phyloP scores from a whole-genome alignment of 2,797 vertebrate species.

The Hoplostethus mediterraneus region DNA sequence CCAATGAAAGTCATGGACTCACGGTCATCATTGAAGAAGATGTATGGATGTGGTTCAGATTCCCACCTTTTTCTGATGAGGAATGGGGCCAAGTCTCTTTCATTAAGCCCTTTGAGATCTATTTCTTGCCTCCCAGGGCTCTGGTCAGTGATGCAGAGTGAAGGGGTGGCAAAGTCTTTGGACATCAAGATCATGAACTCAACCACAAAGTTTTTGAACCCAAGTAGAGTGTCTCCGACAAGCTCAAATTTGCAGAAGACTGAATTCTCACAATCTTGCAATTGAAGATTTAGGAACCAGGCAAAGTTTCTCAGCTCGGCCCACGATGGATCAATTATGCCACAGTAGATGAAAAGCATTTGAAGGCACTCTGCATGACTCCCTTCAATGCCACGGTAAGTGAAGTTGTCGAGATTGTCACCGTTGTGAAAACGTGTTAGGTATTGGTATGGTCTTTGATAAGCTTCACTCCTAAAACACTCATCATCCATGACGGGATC shows the following conservation, averaged over 20 bases:
- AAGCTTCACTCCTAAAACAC: conserved; percentile 87
- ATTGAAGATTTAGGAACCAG: conserved; percentile 89
- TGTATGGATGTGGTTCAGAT: conserved; percentile 91
- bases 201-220: conserved; percentile 93
- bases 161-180: conserved; percentile 93
- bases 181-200: conserved; percentile 95
- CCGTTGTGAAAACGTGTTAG: conserved; percentile 82
- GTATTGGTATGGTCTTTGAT: conserved; percentile 93
- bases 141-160: conserved; percentile 89
- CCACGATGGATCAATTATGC: conserved; percentile 90
- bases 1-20: conserved; percentile 94
- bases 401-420: conserved; percentile 82
- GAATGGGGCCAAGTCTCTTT: conserved; percentile 91
- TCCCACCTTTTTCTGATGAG: conserved; percentile 91
- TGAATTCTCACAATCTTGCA: conserved; percentile 89
- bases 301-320: conserved; percentile 90
- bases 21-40: conserved; percentile 92
- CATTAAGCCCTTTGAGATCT: conserved; percentile 69
- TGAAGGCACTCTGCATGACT: conserved; percentile 86
- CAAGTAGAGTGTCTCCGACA: conserved; percentile 84
- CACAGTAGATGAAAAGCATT: conserved; percentile 88
- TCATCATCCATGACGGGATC: conserved; percentile 86
- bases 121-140: conserved; percentile 80
- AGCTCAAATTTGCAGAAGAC: conserved; percentile 85
- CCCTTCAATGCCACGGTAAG: conserved; percentile 83